phyloP scores from a whole-genome alignment of 2,113 vertebrate genomes.

The Clarias batrachus region DNA sequence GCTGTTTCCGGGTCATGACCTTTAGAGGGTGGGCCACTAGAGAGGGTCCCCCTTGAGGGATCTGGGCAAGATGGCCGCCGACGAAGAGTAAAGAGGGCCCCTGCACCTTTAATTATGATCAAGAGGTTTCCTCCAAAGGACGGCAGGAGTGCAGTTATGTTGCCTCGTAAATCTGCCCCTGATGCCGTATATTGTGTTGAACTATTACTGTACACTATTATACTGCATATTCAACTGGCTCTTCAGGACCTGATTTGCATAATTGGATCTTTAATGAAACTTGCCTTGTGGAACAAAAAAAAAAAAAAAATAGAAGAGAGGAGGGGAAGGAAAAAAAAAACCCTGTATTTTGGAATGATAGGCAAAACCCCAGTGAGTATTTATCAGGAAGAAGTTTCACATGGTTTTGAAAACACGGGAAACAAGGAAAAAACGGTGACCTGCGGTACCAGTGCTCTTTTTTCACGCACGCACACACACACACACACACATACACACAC shows the following conservation, averaged over 20 bases:
- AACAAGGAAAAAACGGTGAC: slow-evolving; percentile 31
- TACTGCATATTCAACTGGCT: slow-evolving; percentile 84
- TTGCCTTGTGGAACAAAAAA: slow-evolving; percentile 80
- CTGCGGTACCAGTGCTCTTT: slow-evolving; percentile 60
- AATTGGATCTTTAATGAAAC: slow-evolving; percentile 96
- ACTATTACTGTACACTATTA: slow-evolving; percentile 86
- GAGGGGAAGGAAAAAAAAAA: slow-evolving; percentile 43
- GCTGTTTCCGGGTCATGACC: slow-evolving; percentile 56
- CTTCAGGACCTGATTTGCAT: slow-evolving; percentile 89
- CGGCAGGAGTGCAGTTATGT: slow-evolving; percentile 84
- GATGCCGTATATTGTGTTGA: slow-evolving; percentile 82
- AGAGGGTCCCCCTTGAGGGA: slow-evolving; percentile 48
- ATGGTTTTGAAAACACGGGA: slow-evolving; percentile 60
- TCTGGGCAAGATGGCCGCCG: slow-evolving; percentile 62
- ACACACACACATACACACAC: slow-evolving; percentile 60
- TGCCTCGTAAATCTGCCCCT: slow-evolving; percentile 88
- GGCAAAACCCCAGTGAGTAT: slow-evolving; percentile 52
- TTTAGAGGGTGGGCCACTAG: slow-evolving; percentile 16
- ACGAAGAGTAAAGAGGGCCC: slow-evolving; percentile 74
- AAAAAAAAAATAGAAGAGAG: slow-evolving; percentile 53
- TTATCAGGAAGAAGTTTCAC: slow-evolving; percentile 68
- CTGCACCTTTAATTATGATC: slow-evolving; percentile 96
- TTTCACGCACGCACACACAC: slow-evolving; percentile 50
- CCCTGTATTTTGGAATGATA: slow-evolving; percentile 45
- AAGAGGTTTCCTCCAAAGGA: slow-evolving; percentile 86